phyloP scores from a whole-genome alignment of 2,888 invertebrate species.

The Timandra comae region DNA sequence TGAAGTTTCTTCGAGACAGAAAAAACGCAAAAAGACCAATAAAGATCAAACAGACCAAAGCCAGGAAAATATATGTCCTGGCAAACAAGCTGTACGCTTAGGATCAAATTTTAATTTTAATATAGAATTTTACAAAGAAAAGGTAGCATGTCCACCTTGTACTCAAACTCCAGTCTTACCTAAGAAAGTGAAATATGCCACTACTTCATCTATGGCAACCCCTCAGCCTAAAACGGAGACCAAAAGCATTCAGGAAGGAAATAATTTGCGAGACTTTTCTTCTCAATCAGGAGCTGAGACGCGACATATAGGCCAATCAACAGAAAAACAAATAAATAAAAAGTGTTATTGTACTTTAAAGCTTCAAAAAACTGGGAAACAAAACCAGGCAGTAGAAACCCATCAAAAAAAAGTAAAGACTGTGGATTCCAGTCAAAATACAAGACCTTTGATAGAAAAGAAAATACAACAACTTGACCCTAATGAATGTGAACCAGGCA shows the following conservation, averaged over 20 bases:
- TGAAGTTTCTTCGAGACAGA: no score
- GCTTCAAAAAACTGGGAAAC: conserved; percentile 12
- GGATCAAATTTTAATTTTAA: conserved; percentile 20
- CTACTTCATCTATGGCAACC: no score
- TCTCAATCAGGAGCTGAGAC: not conserved
- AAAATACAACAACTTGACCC: conserved; percentile 14
- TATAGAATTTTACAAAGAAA: conserved; percentile 23
- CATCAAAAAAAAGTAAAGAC: no score
- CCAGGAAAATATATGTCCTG: no score
- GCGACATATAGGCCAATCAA: not conserved
- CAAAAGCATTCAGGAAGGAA: no score
- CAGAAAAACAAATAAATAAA: conserved; percentile 12
- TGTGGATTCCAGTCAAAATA: conserved; percentile 9
- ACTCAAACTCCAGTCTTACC: no score
- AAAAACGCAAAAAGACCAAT: no score
- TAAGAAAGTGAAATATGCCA: no score
- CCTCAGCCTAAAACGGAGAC: no score
- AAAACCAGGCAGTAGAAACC: conserved; percentile 2
- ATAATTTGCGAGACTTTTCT: not conserved
- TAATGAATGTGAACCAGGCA: conserved; percentile 31
- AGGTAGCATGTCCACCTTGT: conserved; percentile 1
- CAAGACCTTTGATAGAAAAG: conserved; percentile 9
- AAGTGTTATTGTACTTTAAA: conserved; percentile 25
- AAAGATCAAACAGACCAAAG: no score
- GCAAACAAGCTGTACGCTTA: conserved; percentile 17